Evolutionary conservation across 2,888 invertebrate species (phyloP), one percentile per base, ranked within the genome.

Genomic region (Salticus scenicus): DNA sequence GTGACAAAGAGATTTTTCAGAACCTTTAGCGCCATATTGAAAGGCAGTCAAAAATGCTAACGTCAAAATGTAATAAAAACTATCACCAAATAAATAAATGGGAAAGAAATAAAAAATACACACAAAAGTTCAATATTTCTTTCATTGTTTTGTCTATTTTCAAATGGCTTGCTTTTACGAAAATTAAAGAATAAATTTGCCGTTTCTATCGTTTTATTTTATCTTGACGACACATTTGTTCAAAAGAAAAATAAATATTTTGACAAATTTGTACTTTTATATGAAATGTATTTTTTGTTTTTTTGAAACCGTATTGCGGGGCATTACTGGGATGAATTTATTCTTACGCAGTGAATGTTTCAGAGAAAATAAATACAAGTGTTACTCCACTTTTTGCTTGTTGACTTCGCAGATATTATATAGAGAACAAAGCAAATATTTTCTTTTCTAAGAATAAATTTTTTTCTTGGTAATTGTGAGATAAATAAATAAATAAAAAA

Each of bases 131-230:
- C 20, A 24, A 24, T 57, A 57, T 57, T 24, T 24, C 10, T 24
- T 57, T 57, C 57, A 57, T 24, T n/a, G n/a, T 47, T 47, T 37
- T n/a, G 14, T 57, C 57, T 57, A 57, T 57, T 57, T 57, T 57
- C 24, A 57, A 57, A 57, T 57, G 57, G 24, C 24, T 57, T 20
- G 57, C 57, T 57, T 57, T 57, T 57, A 57, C 57, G 57, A 57
- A 57, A 57, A 57, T 57, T 57, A 57, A 57, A 57, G 24, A 57
- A 57, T 57, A 57, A 57, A 57, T 57, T 57, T 17, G 17, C 5
- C 57, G 5, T 57, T 57, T 57, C 57, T n/a, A 57, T 57, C 24
- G 2, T 57, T 57, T 57, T 57, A 57, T 57, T 24, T 24, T n/a
- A 7, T 57, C 57, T 57, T 57, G 57, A 24, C 24, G 57, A 57